Conservation (phyloP, 2,113 vertebrate species). For the Anser brachyrhynchus region DNA sequence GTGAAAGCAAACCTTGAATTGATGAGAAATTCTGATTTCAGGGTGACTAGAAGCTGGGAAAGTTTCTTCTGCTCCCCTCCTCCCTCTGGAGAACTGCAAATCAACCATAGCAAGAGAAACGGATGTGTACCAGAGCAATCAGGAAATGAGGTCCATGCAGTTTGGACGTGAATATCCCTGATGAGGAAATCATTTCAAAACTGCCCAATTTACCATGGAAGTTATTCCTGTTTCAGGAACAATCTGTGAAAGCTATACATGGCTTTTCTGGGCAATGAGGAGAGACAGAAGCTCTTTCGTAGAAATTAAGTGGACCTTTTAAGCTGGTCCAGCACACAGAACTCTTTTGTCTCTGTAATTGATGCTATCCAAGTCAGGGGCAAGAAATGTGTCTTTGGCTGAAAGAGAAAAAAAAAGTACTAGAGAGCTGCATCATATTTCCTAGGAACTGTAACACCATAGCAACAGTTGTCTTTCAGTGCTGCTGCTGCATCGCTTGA, state of each 20-base stretch:
- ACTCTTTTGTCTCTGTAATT: slow-evolving; percentile 8
- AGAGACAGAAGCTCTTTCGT: not conserved
- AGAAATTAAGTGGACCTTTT: not conserved
- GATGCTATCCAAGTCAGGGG: not conserved
- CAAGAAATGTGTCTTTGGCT: slow-evolving; percentile 15
- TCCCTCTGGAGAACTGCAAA: not conserved
- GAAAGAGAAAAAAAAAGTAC: not conserved
- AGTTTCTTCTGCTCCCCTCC: not conserved
- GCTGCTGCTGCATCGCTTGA: not conserved
- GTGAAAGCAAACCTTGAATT: not conserved
- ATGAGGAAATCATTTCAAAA: slow-evolving; percentile 9
- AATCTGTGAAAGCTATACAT: not conserved
- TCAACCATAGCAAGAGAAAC: not conserved
- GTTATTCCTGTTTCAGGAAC: not conserved
- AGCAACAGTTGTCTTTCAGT: slow-evolving; percentile 36
- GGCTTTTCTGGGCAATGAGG: not conserved
- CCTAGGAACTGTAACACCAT: slow-evolving; percentile 11
- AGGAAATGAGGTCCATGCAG: not conserved
- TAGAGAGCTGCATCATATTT: slow-evolving; percentile 21
- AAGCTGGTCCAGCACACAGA: not conserved
- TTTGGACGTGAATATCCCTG: not conserved
- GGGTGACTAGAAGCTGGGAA: not conserved
- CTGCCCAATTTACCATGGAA: not conserved
- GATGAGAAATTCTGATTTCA: not conserved
- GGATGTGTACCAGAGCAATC: not conserved